Evolutionary conservation across 1,140 invertebrate species (phyloP), one percentile per base, ranked within the genome.

Genomic region (Schmidtea mediterranea): DNA sequence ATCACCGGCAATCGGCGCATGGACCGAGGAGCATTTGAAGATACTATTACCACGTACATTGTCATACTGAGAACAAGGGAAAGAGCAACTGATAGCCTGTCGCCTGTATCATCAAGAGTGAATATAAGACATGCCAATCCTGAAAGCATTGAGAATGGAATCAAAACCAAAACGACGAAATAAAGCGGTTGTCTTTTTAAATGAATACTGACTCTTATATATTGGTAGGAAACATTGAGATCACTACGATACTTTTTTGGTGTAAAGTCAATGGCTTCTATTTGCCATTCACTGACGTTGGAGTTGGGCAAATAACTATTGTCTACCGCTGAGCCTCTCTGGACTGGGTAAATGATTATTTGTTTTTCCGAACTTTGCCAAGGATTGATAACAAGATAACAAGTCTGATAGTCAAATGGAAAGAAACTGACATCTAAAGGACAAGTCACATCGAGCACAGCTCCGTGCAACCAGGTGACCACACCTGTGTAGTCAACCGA

Each of bases 61-160:
- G 43, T 45, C 43, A 45, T 45, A 19, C 15, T 19, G 8, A 45
- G 23, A 13, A 45, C 43, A 19, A 45, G 19, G n/a, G 43, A 45
- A 9, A 45, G 22, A 13, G 43, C 43, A 6, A 45, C 43, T 22
- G 15, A 19, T 12, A 45, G n/a, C 5, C 43, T 16, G 22, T 45
- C 43, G 19, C 43, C 43, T 13, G 43, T 45, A 24, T 45, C 43
- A 45, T 45, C 43, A 8, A 45, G 23, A 22, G 43, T 45, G 43
- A 45, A 45, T 21, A 45, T 45, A 5, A 45, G 22, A n/a, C 43
- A 45, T 21, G 43, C 43, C 22, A 45, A 24, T 22, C 18, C 23
- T 21, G 43, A 45, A 19, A 45, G 21, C 43, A 45, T 45, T 8
- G 43, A 45, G n/a, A 45, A 45, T 45, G 43, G 43, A 15, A 45